A percentile compares a stretch with the other conserved stretches of the same genome.
Conservation (phyloP, 2,113 vertebrate genomes). For the Nothobranchius kuhntae region DNA sequence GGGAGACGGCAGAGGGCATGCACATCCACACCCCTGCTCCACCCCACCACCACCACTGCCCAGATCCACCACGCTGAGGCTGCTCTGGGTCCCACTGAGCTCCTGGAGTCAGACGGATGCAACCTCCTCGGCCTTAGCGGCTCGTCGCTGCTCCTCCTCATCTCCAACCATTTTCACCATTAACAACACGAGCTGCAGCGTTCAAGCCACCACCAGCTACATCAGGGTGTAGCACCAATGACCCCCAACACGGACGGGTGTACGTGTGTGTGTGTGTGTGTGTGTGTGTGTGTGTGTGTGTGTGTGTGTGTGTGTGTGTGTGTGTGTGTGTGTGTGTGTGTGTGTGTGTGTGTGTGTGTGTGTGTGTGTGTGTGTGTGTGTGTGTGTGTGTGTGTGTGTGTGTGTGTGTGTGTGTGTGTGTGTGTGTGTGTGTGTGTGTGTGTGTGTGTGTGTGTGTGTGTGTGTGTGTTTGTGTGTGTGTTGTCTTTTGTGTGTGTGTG, state of each 20-base stretch:
- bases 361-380: too few species aligned
- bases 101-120: constrained; percentile 12
- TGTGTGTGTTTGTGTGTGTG: too few species aligned
- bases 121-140: constrained; percentile 46
- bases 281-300: too few species aligned
- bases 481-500: too few species aligned
- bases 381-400: too few species aligned
- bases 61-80: constrained; percentile 42
- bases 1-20: constrained; percentile 80
- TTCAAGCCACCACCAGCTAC: constrained; percentile 9
- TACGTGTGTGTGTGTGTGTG: background rate
- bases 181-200: constrained; percentile 14
- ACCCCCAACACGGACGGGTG: background rate
- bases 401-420: too few species aligned
- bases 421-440: too few species aligned
- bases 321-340: too few species aligned
- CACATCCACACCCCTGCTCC: constrained; percentile 63
- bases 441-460: too few species aligned
- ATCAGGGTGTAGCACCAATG: constrained; percentile 9
- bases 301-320: too few species aligned
- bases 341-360: too few species aligned
- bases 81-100: constrained; percentile 27
- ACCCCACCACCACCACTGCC: constrained; percentile 36
- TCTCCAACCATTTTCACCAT: constrained; percentile 35
- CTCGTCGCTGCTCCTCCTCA: constrained; percentile 13